A percentile compares a stretch with the other conserved stretches of the same genome.
These are phyloP conservation scores for Xiphophorus couchianus DNA, from an alignment of 2,113 vertebrate genomes.

Conservation along the genomic window DNA sequence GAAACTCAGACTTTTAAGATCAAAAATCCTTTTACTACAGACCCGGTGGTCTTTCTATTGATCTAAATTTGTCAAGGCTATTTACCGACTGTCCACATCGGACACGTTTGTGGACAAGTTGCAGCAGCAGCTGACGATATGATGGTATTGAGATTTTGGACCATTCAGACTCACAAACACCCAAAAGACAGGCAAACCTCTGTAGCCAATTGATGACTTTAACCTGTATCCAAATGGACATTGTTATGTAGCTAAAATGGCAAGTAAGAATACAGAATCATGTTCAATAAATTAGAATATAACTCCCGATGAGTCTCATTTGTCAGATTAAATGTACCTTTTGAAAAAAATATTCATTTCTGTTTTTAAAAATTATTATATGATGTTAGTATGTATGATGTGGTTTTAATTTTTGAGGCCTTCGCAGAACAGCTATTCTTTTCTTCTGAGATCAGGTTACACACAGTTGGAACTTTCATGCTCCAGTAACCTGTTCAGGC, in stretches of 20 bases:
- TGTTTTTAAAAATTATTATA: no score
- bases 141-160: not conserved
- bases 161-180: not conserved
- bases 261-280: no score
- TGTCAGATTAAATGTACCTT: no score
- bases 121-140: not conserved
- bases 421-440: no score
- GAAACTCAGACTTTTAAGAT: not conserved
- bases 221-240: not conserved
- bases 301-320: no score
- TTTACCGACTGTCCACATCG: not conserved
- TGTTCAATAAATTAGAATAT: no score
- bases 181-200: not conserved
- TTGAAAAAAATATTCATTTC: no score
- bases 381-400: no score
- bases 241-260: not conserved
- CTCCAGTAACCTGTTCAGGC: no score
- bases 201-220: not conserved
- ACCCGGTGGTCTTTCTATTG: not conserved
- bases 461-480: no score
- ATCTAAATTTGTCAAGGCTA: not conserved
- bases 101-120: not conserved
- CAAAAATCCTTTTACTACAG: slow-evolving; percentile 2
- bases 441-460: no score
- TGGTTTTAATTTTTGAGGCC: no score